These are phyloP conservation scores for Nyctibius grandis DNA, from an alignment of 2,797 vertebrate genomes.

Conservation along the genomic window DNA sequence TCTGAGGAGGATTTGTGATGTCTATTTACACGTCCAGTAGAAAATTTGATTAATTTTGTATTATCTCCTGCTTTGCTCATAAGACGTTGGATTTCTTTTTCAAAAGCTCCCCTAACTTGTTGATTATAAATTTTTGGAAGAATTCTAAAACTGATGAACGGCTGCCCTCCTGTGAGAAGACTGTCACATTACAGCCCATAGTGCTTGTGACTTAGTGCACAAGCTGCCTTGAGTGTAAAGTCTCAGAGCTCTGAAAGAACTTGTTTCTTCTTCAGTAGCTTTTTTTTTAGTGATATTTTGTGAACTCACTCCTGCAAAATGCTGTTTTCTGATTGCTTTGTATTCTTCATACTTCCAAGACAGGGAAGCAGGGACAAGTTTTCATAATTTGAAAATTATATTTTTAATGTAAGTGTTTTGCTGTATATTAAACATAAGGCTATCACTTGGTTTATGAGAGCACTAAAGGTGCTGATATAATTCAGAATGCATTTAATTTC, in stretches of 20 bases:
- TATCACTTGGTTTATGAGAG: not conserved
- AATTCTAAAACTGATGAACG: not conserved
- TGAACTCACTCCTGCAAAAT: not conserved
- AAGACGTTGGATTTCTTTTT: not conserved
- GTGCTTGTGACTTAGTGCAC: not conserved
- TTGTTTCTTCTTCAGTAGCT: not conserved
- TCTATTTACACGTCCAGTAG: not conserved
- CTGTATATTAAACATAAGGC: not conserved
- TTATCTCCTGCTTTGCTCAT: not conserved
- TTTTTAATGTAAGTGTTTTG: not conserved
- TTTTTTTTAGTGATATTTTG: not conserved
- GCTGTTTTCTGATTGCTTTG: not conserved
- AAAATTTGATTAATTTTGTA: not conserved
- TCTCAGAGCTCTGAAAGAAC: not conserved
- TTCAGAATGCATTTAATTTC: not conserved
- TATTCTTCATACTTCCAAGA: not conserved
- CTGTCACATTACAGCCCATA: not conserved
- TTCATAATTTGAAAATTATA: not conserved
- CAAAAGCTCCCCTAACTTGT: not conserved
- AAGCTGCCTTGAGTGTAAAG: not conserved
- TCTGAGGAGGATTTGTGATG: not conserved
- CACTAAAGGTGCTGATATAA: not conserved
- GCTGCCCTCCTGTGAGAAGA: slow-evolving; percentile 68
- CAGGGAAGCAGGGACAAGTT: not conserved
- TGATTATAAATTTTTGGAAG: not conserved